These are phyloP conservation scores for Colostygia pectinataria DNA, from an alignment of 2,888 invertebrate species.

Conservation along the genomic window DNA sequence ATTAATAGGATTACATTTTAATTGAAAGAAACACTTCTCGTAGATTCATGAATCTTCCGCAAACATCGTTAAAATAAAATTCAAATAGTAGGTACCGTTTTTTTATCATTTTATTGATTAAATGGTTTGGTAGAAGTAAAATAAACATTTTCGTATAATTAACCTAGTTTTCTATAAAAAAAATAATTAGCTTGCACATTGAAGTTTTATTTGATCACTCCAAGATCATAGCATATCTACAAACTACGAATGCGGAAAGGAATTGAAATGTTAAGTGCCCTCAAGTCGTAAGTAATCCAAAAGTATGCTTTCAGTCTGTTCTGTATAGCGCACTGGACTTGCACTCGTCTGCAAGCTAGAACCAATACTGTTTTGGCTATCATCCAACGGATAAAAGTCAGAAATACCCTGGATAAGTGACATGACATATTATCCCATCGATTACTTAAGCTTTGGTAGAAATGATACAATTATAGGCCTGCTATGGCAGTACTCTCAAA, in stretches of 20 bases:
- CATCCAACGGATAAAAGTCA: constrained; percentile 63
- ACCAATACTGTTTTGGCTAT: constrained; percentile 56
- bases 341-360: constrained; percentile 43
- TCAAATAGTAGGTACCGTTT: too few relatives aligned
- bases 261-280: constrained; percentile 15
- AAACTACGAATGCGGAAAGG: not conserved
- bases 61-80: too few relatives aligned
- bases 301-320: constrained; percentile 41
- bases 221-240: not conserved
- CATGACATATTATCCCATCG: constrained; percentile 40
- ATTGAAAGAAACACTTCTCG: not conserved
- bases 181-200: too few relatives aligned
- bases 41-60: not conserved
- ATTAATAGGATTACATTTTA: constrained; percentile 6
- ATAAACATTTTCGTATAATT: too few relatives aligned
- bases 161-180: too few relatives aligned
- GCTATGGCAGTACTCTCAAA: not conserved
- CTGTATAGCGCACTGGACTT: constrained; percentile 52
- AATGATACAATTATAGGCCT: not conserved
- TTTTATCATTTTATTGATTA: too few relatives aligned
- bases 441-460: constrained; percentile 29
- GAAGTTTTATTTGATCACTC: too few relatives aligned
- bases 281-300: constrained; percentile 11
- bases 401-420: constrained; percentile 44
- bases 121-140: too few relatives aligned